Evolutionary conservation across 1,140 invertebrate genomes (phyloP).

Genomic region (Calosoma granatense): DNA sequence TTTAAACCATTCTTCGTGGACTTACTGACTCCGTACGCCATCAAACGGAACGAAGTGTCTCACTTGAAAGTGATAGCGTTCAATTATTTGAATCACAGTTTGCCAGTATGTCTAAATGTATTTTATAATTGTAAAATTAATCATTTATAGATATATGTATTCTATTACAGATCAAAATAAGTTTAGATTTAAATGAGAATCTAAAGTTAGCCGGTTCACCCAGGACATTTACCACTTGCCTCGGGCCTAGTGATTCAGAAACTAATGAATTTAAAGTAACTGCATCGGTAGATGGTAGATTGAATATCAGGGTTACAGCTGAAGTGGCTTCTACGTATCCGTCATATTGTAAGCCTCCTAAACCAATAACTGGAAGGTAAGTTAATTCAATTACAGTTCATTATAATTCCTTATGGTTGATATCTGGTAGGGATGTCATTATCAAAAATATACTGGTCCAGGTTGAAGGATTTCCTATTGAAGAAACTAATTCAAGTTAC

Average conservation of each 20-base stretch:
- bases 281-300: constrained; percentile 40
- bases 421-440: constrained; percentile 43
- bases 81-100: constrained; percentile 55
- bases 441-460: constrained; percentile 43
- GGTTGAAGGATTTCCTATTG: constrained; percentile 46
- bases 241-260: constrained; percentile 34
- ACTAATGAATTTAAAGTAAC: constrained; percentile 41
- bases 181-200: too few relatives aligned
- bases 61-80: constrained; percentile 58
- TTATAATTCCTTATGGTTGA: too few relatives aligned
- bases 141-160: too few relatives aligned
- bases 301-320: constrained; percentile 51
- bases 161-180: too few relatives aligned
- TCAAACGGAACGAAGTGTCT: constrained; percentile 58
- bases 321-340: constrained; percentile 37
- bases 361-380: too few relatives aligned
- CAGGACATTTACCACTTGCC: constrained; percentile 31
- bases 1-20: constrained; percentile 67
- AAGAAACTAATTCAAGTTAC: constrained; percentile 39
- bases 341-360: constrained; percentile 38
- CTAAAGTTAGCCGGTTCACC: constrained; percentile 15
- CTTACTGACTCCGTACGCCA: constrained; percentile 55
- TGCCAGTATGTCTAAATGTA: constrained; percentile 49
- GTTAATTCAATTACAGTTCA: too few relatives aligned
- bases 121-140: too few relatives aligned